Conservation (phyloP, 1,140 invertebrate genomes). For the Gryllus bimaculatus region DNA sequence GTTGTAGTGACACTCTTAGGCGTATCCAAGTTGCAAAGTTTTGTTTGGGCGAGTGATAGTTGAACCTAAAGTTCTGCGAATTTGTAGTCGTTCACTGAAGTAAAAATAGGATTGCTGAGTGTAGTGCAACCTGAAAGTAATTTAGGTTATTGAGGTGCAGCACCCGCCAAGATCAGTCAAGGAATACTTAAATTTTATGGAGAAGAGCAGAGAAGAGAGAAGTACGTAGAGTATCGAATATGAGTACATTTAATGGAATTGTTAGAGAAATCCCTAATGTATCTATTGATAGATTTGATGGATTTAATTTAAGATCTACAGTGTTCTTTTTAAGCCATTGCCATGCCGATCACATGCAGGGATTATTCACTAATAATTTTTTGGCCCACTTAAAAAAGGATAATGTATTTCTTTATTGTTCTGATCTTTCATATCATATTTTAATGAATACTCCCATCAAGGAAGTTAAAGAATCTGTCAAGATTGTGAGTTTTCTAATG, state of each 20-base stretch:
- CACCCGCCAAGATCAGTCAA: neutral
- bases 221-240: neutral
- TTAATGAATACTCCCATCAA: neutral
- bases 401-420: slow-evolving; percentile 18
- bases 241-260: slow-evolving; percentile 6
- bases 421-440: slow-evolving; percentile 16
- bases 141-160: neutral
- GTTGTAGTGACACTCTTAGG: no score
- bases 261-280: slow-evolving; percentile 19
- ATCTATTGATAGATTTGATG: slow-evolving; percentile 19
- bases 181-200: neutral
- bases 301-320: slow-evolving; percentile 6
- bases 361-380: slow-evolving; percentile 10
- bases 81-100: no score
- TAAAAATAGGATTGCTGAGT: no score
- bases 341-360: slow-evolving; percentile 23
- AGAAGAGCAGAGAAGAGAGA: neutral
- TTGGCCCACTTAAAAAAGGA: neutral
- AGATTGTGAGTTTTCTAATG: neutral
- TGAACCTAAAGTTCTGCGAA: no score
- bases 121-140: no score
- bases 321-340: slow-evolving; percentile 21
- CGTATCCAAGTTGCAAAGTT: no score
- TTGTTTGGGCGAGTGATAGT: no score
- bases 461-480: slow-evolving; percentile 5